A percentile compares a stretch with the other conserved stretches of the same genome.
Evolutionary conservation across 2,888 invertebrate genomes (phyloP).

Genomic region (Elgonia sp.): DNA sequence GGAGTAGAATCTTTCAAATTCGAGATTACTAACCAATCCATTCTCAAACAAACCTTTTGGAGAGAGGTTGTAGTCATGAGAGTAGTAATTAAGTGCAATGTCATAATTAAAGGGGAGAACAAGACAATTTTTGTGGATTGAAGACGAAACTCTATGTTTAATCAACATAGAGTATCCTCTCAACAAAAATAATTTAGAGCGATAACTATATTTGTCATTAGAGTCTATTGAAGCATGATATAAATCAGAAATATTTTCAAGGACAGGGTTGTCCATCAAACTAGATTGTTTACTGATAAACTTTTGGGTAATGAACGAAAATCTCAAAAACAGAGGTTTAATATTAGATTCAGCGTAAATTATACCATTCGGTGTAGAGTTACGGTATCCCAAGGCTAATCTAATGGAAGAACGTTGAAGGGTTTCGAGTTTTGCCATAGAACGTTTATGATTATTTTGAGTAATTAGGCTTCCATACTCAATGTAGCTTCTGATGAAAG

Average conservation of each 20-base stretch:
- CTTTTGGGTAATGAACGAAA: background rate
- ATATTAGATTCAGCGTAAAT: constrained; percentile 35
- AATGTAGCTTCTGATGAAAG: no score
- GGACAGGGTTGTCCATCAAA: background rate
- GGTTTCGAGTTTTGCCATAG: constrained; percentile 5
- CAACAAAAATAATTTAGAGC: background rate
- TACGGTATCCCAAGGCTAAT: constrained; percentile 10
- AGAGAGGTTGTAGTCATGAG: no score
- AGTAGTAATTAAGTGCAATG: no score
- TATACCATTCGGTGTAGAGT: constrained; percentile 26
- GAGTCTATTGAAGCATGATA: background rate
- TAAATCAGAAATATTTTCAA: background rate
- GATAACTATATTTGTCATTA: background rate
- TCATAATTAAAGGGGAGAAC: no score
- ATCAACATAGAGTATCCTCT: background rate
- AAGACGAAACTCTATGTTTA: no score
- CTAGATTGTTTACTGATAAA: background rate
- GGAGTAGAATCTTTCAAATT: background rate
- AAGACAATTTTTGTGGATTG: no score
- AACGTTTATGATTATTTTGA: no score
- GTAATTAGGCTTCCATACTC: no score
- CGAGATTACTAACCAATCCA: background rate
- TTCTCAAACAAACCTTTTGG: no score
- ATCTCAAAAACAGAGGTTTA: background rate
- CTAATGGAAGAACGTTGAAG: background rate